Evolutionary conservation across 2,113 vertebrate species (phyloP).

Genomic region (Lucifuga dentata): DNA sequence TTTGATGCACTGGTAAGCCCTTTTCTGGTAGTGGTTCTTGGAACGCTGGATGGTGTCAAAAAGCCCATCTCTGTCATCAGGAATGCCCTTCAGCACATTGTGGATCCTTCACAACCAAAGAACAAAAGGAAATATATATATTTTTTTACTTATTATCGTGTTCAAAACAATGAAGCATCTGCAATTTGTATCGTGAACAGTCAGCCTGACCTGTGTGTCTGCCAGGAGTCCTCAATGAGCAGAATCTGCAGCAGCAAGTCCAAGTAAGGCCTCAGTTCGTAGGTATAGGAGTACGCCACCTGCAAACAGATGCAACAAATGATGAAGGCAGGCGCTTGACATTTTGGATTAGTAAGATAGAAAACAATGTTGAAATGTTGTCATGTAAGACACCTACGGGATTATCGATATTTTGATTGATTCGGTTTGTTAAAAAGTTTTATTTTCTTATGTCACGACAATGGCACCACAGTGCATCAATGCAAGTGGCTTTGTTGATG

Average conservation of each 20-base stretch:
- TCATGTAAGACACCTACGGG: background rate
- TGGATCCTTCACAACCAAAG: constrained; percentile 89
- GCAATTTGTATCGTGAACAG: background rate
- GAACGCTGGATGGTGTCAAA: constrained; percentile 99
- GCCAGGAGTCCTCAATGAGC: constrained; percentile 99
- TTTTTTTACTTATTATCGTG: background rate
- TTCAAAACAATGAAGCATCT: background rate
- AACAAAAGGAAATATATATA: background rate
- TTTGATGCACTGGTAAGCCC: constrained; percentile 99
- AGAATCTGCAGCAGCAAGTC: constrained; percentile 98
- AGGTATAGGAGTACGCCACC: constrained; percentile 99
- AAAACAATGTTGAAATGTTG: no score
- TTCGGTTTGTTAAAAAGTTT: no score
- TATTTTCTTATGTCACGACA: no score
- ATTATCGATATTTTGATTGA: background rate
- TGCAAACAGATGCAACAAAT: constrained; percentile 56
- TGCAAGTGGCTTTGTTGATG: no score
- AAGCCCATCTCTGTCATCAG: constrained; percentile 96
- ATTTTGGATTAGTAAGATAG: no score
- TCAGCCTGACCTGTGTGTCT: constrained; percentile 93
- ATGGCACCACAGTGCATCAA: no score
- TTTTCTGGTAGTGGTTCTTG: constrained; percentile 99
- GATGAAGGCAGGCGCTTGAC: no score
- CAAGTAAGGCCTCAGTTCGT: constrained; percentile 97
- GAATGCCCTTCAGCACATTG: constrained; percentile 98